These are phyloP conservation scores for Harpagifer antarcticus DNA, from an alignment of 2,797 vertebrate genomes.

Conservation along the genomic window DNA sequence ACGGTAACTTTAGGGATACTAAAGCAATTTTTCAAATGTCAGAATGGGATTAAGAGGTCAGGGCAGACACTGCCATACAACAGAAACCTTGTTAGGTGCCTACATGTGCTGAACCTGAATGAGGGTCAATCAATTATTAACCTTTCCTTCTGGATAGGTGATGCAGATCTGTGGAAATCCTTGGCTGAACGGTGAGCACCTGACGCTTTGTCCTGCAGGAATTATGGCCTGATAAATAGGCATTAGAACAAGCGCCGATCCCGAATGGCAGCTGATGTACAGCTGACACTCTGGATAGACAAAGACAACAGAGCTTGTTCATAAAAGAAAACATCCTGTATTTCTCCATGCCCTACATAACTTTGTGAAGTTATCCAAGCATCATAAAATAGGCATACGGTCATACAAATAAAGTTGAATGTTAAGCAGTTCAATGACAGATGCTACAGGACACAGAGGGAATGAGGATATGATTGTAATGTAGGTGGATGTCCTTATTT, in stretches of 20 bases:
- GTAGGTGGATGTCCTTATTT: not conserved
- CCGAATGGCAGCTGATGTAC: conserved; percentile 61
- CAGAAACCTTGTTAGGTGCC: conserved; percentile 5
- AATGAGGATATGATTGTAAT: not conserved
- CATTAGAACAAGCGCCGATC: conserved; percentile 56
- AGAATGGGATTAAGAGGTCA: conserved; percentile 24
- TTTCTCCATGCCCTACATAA: conserved; percentile 36
- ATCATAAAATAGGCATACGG: not conserved
- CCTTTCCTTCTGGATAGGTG: conserved; percentile 49
- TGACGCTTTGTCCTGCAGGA: conserved; percentile 73
- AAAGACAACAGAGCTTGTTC: conserved; percentile 55
- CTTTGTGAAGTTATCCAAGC: conserved; percentile 15
- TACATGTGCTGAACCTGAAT: conserved; percentile 12
- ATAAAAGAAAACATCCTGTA: conserved; percentile 40
- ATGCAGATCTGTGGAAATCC: conserved; percentile 55
- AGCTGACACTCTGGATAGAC: conserved; percentile 59
- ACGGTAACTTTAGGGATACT: conserved; percentile 8
- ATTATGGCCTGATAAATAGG: conserved; percentile 70
- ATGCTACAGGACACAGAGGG: not conserved
- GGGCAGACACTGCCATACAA: not conserved
- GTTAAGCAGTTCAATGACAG: not conserved
- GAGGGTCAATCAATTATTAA: conserved; percentile 50
- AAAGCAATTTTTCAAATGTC: conserved; percentile 40
- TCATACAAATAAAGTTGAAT: not conserved
- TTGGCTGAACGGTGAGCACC: conserved; percentile 56